phyloP scores from a whole-genome alignment of 2,797 vertebrate genomes.

The Lophura swinhoii region DNA sequence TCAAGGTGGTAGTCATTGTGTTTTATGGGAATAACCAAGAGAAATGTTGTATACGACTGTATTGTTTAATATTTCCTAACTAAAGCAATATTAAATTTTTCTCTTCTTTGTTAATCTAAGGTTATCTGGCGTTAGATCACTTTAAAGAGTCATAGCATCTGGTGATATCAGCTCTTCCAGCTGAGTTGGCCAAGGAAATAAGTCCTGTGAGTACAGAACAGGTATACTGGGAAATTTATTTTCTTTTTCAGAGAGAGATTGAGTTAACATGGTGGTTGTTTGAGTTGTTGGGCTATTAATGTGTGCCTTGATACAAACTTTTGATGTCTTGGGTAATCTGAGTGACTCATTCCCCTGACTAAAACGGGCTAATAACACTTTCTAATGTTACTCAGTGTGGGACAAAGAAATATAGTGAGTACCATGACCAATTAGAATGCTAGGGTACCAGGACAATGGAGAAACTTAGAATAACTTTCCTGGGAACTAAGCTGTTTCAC shows the following conservation, averaged over 20 bases:
- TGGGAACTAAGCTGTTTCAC: background rate
- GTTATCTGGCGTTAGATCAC: background rate
- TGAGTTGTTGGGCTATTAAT: background rate
- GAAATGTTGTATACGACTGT: background rate
- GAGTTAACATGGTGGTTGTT: background rate
- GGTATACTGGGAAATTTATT: background rate
- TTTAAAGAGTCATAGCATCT: background rate
- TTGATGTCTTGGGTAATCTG: background rate
- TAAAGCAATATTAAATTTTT: background rate
- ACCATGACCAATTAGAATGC: background rate
- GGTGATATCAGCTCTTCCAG: background rate
- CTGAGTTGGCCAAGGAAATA: background rate
- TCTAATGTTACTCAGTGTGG: background rate
- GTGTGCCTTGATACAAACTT: background rate
- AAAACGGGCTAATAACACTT: background rate
- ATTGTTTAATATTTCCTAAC: background rate
- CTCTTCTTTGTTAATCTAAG: background rate
- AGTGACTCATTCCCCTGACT: background rate
- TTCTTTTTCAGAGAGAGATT: background rate
- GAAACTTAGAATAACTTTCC: background rate
- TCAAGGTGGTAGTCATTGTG: background rate
- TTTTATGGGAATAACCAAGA: background rate
- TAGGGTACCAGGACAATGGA: background rate
- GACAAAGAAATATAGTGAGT: background rate
- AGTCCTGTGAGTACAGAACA: background rate